Percentiles rank a stretch among this genome's conserved stretches.
Conservation (phyloP, 2,113 vertebrate species). For the Podiceps cristatus region DNA sequence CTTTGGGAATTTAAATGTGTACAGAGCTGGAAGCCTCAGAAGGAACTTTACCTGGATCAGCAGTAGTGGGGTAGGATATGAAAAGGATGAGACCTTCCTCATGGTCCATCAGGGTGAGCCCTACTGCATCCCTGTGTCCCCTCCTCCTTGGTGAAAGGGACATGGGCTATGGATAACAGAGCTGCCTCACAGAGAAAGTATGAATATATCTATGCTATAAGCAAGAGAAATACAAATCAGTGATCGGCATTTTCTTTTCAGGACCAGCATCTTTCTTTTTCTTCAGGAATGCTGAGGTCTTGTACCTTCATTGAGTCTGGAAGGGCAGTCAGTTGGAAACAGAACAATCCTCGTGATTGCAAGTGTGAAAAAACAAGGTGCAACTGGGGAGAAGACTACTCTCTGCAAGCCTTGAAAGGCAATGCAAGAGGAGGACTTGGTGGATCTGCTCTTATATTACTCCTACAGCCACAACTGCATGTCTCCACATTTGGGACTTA, state of each 20-base stretch:
- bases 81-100: neutral
- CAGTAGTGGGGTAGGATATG: neutral
- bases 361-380: neutral
- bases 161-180: neutral
- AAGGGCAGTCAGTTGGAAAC: rapidly evolving
- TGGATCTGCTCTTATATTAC: neutral
- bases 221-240: neutral
- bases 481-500: neutral
- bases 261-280: neutral
- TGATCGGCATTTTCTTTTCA: neutral
- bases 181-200: neutral
- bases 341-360: neutral
- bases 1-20: neutral
- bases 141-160: neutral
- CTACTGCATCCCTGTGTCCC: neutral
- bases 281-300: neutral
- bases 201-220: neutral
- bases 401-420: neutral
- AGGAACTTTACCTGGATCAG: neutral
- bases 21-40: neutral
- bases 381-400: neutral
- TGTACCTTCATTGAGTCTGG: neutral
- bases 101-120: neutral
- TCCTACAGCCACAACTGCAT: neutral
- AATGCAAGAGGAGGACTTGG: neutral